phyloP scores from a whole-genome alignment of 2,113 vertebrate species.

The Charadrius vociferus region DNA sequence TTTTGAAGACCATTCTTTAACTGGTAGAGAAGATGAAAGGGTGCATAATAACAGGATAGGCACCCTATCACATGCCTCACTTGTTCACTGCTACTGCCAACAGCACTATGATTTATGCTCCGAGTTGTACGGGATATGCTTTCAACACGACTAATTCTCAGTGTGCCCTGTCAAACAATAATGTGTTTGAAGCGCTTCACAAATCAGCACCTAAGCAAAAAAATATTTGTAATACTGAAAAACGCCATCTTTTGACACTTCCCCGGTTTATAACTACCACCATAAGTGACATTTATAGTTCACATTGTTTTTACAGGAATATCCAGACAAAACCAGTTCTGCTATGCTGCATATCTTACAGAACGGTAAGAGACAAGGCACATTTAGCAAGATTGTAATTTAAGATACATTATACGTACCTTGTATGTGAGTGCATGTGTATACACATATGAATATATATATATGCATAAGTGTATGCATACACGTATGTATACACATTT shows the following conservation, averaged over 20 bases:
- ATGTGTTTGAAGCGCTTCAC: background rate
- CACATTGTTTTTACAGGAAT: background rate
- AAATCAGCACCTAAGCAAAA: background rate
- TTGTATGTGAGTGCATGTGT: no score
- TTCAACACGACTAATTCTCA: background rate
- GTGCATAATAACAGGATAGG: background rate
- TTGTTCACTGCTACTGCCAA: background rate
- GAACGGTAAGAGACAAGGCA: background rate
- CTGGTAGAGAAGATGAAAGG: background rate
- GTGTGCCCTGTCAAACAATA: background rate
- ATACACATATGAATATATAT: background rate
- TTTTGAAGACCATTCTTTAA: background rate
- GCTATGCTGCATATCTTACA: background rate
- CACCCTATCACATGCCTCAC: background rate
- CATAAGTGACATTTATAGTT: background rate
- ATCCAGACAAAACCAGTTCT: background rate
- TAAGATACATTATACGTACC: background rate
- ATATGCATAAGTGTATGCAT: background rate
- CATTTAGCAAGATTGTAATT: background rate
- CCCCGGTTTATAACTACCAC: background rate
- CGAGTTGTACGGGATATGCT: background rate
- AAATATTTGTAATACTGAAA: background rate
- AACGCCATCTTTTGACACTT: background rate
- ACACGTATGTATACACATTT: background rate
- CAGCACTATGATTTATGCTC: background rate